Evolutionary conservation across 2,113 vertebrate genomes (phyloP).

Genomic region (Seriola aureovittata): DNA sequence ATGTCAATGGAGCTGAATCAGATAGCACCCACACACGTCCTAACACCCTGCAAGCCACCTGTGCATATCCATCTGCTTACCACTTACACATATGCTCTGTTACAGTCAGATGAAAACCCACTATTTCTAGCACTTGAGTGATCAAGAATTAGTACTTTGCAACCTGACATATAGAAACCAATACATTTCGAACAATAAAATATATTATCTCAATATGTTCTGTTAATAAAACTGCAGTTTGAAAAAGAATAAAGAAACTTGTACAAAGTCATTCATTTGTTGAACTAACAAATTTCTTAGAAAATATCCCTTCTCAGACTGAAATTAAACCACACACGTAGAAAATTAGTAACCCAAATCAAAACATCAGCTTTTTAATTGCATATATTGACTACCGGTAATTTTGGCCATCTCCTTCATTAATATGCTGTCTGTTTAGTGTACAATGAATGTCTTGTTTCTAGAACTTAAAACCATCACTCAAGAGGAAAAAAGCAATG

Average conservation of each 20-base stretch:
- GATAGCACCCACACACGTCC: slow-evolving; percentile 54
- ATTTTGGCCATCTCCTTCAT: not conserved
- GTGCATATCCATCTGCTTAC: slow-evolving; percentile 59
- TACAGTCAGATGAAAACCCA: not conserved
- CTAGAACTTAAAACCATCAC: not conserved
- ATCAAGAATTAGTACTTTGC: not conserved
- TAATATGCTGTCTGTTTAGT: not conserved
- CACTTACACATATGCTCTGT: slow-evolving; percentile 12
- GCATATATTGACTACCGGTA: no score
- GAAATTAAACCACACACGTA: no score
- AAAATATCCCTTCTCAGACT: not conserved
- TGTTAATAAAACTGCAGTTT: not conserved
- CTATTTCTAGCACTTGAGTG: not conserved
- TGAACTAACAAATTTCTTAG: not conserved
- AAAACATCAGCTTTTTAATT: no score
- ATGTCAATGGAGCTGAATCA: slow-evolving; percentile 49
- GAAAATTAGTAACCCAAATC: not conserved
- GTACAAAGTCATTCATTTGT: no score
- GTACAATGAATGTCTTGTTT: not conserved
- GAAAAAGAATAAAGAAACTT: no score
- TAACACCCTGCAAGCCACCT: slow-evolving; percentile 35
- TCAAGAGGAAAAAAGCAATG: not conserved
- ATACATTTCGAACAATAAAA: not conserved
- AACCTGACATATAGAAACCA: not conserved
- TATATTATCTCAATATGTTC: not conserved